Base-by-base conservation (phyloP, 2,113 vertebrate species). In the Garra rufa region DNA sequence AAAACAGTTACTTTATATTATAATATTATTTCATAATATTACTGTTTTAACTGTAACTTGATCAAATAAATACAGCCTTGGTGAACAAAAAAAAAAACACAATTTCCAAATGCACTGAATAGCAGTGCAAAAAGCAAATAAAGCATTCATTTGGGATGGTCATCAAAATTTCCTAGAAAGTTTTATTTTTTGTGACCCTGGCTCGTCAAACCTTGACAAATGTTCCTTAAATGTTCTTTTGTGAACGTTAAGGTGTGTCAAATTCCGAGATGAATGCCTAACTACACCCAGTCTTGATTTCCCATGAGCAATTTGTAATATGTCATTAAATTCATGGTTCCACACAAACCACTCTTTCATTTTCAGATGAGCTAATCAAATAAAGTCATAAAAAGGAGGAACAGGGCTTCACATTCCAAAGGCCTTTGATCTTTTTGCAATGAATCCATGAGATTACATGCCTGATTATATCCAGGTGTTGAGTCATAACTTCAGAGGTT, bases 401-500 rank as follows among this genome's bases (percentile, higher is more conserved):
- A 87, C 77, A 61, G 73, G 69, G 85, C 76, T 86, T 59, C 86
- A 67, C 88, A 83, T 91, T 88, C 86, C 84, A 78, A 26, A n/a
- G 21, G 41, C 73, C 87, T 91, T 89, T 89, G 87, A 89, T 88
- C 86, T 87, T 85, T 84, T 87, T 79, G 71, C 81, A 87, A 82
- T 85, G 77, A 89, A 85, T 80, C 80, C 73, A 43, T 59, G 69
- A 89, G 86, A 90, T 89, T 86, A 84, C 81, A 88, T 76, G 82
- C 75, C 59, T 83, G 85, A 89, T 87, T 85, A 87, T 87, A 87
- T 88, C 81, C 87, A 90, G 85, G 87, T 85, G 86, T 89, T 88
- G 88, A 85, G 85, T 87, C 84, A 87, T 80, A 88, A 83, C 75
- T 83, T 80, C 83, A 84, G 84, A 85, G 83, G 81, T 76, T 83